A percentile compares a stretch with the other conserved stretches of the same genome.
Conservation (phyloP, 2,797 vertebrate species). For the Chelmon rostratus region DNA sequence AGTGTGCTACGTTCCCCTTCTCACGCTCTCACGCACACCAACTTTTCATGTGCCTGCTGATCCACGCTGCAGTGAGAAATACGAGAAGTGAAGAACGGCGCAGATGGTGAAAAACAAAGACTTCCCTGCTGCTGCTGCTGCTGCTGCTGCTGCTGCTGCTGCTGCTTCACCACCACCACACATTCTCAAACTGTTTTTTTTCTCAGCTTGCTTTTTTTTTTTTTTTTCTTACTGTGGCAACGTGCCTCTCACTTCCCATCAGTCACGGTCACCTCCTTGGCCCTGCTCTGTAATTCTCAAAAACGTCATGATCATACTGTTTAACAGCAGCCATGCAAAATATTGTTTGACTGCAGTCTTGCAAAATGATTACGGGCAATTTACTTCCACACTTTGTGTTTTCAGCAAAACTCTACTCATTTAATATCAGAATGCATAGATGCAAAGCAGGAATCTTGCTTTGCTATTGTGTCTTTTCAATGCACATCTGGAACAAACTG, state of each 20-base stretch:
- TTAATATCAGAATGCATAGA: conserved; percentile 29
- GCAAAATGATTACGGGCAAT: conserved; percentile 25
- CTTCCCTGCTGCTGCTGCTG: conserved; percentile 43
- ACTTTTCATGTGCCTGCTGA: conserved; percentile 1
- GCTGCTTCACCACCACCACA: conserved; percentile 43
- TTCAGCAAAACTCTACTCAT: not conserved
- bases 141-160: conserved; percentile 14
- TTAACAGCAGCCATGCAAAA: conserved; percentile 45
- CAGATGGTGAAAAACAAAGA: conserved; percentile 66
- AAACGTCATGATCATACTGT: conserved; percentile 53
- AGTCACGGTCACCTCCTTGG: conserved; percentile 64
- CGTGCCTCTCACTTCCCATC: conserved; percentile 77
- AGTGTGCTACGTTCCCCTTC: conserved; percentile 41
- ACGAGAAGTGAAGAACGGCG: conserved; percentile 40
- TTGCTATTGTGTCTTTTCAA: conserved; percentile 20
- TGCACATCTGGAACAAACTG: conserved; percentile 60
- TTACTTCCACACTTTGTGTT: conserved; percentile 1
- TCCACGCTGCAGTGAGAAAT: conserved; percentile 35
- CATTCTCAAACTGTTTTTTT: conserved; percentile 42
- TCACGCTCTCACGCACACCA: not conserved
- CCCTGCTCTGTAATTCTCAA: conserved; percentile 59
- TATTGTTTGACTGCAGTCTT: conserved; percentile 30
- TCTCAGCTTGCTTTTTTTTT: not conserved
- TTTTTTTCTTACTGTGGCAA: conserved; percentile 46
- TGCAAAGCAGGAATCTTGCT: conserved; percentile 26